phyloP scores from a whole-genome alignment of 1,140 invertebrate species.

The Saxidomus purpurata region DNA sequence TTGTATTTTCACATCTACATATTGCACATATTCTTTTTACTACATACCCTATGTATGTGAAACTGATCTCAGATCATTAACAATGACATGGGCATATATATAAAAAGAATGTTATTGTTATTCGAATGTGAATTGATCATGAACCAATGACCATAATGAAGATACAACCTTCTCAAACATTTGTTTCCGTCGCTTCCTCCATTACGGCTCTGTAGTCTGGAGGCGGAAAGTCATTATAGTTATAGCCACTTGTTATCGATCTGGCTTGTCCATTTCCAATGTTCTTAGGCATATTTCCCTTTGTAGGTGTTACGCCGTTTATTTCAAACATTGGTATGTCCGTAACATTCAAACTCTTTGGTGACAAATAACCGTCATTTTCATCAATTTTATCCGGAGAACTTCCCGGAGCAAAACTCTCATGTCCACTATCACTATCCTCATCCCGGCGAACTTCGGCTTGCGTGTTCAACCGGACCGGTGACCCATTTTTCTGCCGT shows the following conservation, averaged over 20 bases:
- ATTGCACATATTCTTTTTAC: neutral
- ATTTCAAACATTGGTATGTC: conserved; percentile 36
- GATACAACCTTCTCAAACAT: conserved; percentile 40
- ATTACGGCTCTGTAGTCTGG: conserved; percentile 73
- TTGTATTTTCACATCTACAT: neutral
- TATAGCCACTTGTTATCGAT: conserved; percentile 49
- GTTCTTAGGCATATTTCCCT: conserved; percentile 21
- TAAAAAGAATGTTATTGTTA: too few relatives aligned
- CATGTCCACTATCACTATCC: conserved; percentile 84
- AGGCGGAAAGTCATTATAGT: conserved; percentile 69
- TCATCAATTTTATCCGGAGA: conserved; percentile 75
- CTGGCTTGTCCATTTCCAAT: conserved; percentile 48
- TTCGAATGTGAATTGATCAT: neutral
- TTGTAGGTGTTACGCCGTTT: conserved; percentile 17
- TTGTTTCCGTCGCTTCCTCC: conserved; percentile 63
- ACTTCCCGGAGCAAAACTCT: conserved; percentile 81
- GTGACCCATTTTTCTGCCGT: conserved; percentile 25
- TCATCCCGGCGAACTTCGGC: conserved; percentile 79
- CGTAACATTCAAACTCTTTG: conserved; percentile 69
- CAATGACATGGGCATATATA: neutral
- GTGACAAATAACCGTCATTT: conserved; percentile 81
- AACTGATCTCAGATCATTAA: neutral
- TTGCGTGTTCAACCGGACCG: conserved; percentile 70
- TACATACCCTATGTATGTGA: neutral
- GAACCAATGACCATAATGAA: neutral